Base-by-base conservation (phyloP, 2,888 invertebrate genomes). In the Adelognathus sp. region DNA sequence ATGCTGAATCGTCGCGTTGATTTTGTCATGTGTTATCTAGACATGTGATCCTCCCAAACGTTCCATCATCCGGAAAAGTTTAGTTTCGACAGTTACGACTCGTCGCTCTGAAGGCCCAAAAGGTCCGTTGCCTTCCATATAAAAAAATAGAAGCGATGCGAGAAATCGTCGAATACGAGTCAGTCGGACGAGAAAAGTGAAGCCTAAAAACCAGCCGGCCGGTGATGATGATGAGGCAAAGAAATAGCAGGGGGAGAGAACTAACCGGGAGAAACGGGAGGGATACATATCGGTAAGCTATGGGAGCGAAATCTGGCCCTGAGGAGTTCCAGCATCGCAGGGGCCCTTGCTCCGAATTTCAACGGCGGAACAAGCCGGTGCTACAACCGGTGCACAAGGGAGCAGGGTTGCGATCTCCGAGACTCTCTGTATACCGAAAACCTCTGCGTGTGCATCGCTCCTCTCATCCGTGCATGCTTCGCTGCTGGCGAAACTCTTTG, bases 261-360 rank as follows among this genome's bases (percentile, higher is more conserved):
- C 11, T 5, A 16, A 16, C 33, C 31, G 52, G 58, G 29, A 64
- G 31, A 50, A n/a, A 46, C 46, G 11, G 33, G 36, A 16, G 5
- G n/a, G 24, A n/a, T 31, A 44, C 21, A 14, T 50, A 44, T 29
- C 21, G 50, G 39, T 52, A 18, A 31, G 36, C 29, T 41, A 21
- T 44, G 36, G 46, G 29, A 63, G 44, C 54, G 36, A 69, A 52
- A 16, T 61, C 31, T 46, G 31, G 31, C 64, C 71, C 71, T 60
- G 31, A 16, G 50, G 76, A n/a, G n/a, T n/a, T 58, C 70, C 56
- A 46, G 50, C 41, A 3, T 54, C 18, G 61, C 44, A 18, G 69
- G 73, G 66, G 71, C 67, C 66, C 75, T 81, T 80, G 76, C 67
- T 74, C 79, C 61, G 73, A 71, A 76, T 79, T 78, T 81, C 79